Percentiles rank a stretch among this genome's conserved stretches.
Evolutionary conservation across 2,797 vertebrate species (phyloP).

Genomic region (Morus bassanus): DNA sequence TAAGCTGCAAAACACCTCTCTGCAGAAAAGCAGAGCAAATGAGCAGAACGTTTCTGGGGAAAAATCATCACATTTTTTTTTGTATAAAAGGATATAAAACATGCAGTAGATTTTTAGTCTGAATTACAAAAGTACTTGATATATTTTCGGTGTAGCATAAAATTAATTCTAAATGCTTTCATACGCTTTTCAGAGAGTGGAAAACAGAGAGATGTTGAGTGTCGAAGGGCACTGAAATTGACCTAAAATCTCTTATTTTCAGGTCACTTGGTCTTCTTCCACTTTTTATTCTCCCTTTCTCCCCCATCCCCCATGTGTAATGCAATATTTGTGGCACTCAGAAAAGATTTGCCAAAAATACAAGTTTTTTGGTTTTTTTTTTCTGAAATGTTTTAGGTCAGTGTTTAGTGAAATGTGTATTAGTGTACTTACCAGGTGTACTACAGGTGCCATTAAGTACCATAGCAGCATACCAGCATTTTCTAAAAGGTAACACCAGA

Average conservation of each 20-base stretch:
- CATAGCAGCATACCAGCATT: not conserved
- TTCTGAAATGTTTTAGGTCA: not conserved
- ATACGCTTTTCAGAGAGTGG: not conserved
- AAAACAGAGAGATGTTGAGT: not conserved
- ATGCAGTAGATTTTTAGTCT: not conserved
- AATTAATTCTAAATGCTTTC: not conserved
- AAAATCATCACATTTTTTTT: accelerated
- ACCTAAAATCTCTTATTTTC: not conserved
- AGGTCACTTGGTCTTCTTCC: not conserved
- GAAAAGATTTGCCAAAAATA: not conserved
- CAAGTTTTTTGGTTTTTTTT: not conserved
- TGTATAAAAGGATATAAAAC: not conserved
- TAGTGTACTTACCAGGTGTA: not conserved
- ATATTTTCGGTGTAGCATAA: not conserved
- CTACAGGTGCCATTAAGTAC: not conserved
- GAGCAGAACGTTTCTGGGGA: not conserved
- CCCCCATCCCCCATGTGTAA: accelerated
- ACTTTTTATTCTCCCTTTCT: not conserved
- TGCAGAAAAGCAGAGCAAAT: not conserved
- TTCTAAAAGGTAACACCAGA: not conserved
- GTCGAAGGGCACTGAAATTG: not conserved
- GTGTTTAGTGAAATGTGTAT: not conserved
- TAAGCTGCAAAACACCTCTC: not conserved
- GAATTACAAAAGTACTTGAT: not conserved
- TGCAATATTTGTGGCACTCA: not conserved